Evolutionary conservation across 2,888 invertebrate species (phyloP), one percentile per base, ranked within the genome.

Genomic region (Acrobeloides nanus): DNA sequence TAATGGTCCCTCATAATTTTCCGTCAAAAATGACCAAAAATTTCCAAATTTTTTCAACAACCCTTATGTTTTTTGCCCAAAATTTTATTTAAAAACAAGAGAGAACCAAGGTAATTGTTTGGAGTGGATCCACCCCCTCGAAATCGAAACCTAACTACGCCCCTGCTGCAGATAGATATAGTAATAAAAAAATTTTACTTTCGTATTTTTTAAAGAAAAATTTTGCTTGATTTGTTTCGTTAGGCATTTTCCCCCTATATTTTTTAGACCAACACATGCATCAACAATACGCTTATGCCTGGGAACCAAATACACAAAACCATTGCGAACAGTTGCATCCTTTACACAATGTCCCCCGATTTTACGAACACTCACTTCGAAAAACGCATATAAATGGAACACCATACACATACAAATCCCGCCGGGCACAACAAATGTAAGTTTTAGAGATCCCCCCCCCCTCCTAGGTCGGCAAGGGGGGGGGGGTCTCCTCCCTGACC

Each of bases 341-440:
- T 70, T 70, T 46, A 54, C 58, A 17, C 62, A 66, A 32, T 70
- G 70, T 38, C 70, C 70, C 4, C 68, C 70, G 3, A 67, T 70
- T 38, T 46, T 70, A 15, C 46, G 69, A 29, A 65, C 68, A 3
- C 55, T 70, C 5, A 69, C 70, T 1, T 63, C 70, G 7, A 60
- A 62, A 32, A 66, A 63, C 47, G 69, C 70, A 0, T 65, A 55
- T 44, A 50, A 66, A 29, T 70, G 70, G 70, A 69, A 70, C 41
- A 70, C 62, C 4, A 64, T 68, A 0, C 68, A 70, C 38, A 63
- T 70, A 7, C 68, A 70, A 41, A 39, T 70, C 12, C 70, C 70
- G 4, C 66, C 70, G 8, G 70, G 68, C 40, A 69, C 69, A 0
- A 66, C 64, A 5, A 57, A 69, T 44, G 69, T 69, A 52, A 46